phyloP scores from a whole-genome alignment of 2,888 invertebrate genomes.

The Hymenopus coronatus region DNA sequence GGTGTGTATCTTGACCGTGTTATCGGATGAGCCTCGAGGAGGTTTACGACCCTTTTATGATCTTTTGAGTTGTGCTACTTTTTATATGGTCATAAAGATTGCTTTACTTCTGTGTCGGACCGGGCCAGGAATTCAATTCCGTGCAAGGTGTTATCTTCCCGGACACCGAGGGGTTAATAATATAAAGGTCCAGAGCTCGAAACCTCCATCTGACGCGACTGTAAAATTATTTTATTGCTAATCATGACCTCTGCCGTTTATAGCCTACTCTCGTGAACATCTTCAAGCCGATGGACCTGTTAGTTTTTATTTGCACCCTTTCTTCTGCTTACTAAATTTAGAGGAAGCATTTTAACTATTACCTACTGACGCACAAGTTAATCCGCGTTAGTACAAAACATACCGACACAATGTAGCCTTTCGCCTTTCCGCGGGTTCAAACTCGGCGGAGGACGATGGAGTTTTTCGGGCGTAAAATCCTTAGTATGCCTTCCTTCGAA shows the following conservation, averaged over 20 bases:
- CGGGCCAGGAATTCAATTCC: conserved; percentile 15
- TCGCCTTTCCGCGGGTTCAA: no score
- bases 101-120: not conserved
- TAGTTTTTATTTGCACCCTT: no score
- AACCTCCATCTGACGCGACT: not conserved
- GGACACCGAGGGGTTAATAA: not conserved
- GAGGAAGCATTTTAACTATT: no score
- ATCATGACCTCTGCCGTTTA: not conserved
- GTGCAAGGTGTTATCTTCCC: not conserved
- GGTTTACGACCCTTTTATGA: conserved; percentile 25
- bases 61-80: conserved; percentile 26
- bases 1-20: not conserved
- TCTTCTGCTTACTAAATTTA: no score
- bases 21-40: not conserved
- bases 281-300: no score
- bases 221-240: not conserved
- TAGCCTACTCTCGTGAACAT: not conserved
- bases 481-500: no score
- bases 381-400: no score
- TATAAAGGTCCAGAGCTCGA: not conserved
- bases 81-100: conserved; percentile 25
- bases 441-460: no score
- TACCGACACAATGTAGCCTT: no score
- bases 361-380: no score
- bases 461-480: no score